Evolutionary conservation across 2,888 invertebrate genomes (phyloP).

Genomic region (Antheraea yamamai): DNA sequence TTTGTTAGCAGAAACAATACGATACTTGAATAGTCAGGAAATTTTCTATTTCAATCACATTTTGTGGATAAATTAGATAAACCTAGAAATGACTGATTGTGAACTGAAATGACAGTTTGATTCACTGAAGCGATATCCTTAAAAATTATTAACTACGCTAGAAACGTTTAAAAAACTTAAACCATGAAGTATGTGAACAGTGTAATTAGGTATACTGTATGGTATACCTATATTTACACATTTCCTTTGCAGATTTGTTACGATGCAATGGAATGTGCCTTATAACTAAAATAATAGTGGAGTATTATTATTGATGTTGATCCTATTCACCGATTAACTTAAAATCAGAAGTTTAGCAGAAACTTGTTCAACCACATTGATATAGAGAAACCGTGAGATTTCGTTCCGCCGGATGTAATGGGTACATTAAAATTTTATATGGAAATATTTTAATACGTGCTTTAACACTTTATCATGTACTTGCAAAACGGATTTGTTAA

Average conservation of each 20-base stretch:
- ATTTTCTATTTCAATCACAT: not conserved
- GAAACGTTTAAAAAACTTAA: not conserved
- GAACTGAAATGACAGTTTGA: too few species aligned
- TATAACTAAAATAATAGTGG: constrained; percentile 19
- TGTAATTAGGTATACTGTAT: not conserved
- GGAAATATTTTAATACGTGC: constrained; percentile 18
- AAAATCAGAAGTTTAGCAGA: not conserved
- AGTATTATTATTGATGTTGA: constrained; percentile 17
- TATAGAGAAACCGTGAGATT: constrained; percentile 10
- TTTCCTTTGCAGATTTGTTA: not conserved
- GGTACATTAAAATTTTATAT: constrained; percentile 5
- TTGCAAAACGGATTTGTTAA: constrained; percentile 64
- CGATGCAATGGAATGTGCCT: not conserved
- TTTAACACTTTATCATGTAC: constrained; percentile 51
- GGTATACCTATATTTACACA: not conserved
- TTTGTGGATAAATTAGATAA: not conserved
- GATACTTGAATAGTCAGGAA: not conserved
- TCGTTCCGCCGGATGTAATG: not conserved
- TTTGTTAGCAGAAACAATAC: too few species aligned
- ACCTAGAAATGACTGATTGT: not conserved
- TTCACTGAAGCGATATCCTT: not conserved
- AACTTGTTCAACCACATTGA: constrained; percentile 1
- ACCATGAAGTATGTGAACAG: not conserved
- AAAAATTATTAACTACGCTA: not conserved
- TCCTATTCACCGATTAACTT: not conserved